Percentiles rank a stretch among this genome's conserved stretches.
These are phyloP conservation scores for Hyperoplus lanceolatus DNA, from an alignment of 2,797 vertebrate genomes.

Conservation along the genomic window DNA sequence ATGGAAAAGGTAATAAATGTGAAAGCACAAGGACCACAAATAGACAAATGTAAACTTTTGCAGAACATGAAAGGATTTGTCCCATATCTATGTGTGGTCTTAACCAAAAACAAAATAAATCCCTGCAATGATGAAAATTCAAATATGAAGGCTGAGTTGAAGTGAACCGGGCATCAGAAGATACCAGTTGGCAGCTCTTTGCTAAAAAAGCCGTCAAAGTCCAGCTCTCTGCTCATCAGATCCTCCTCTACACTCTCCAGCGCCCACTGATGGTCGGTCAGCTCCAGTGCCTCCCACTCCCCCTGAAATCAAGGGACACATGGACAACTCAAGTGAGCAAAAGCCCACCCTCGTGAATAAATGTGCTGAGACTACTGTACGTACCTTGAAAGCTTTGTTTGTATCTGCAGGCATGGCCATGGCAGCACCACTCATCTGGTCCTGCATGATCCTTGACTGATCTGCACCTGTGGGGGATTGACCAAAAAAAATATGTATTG, in stretches of 20 bases:
- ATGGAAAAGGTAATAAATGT: slow-evolving; percentile 52
- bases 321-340: slow-evolving; percentile 15
- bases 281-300: slow-evolving; percentile 97
- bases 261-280: slow-evolving; percentile 99
- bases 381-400: slow-evolving; percentile 99
- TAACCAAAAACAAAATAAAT: slow-evolving; percentile 59
- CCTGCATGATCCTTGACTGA: slow-evolving; percentile 99
- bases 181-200: slow-evolving; percentile 96
- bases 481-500: not conserved
- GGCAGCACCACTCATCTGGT: slow-evolving; percentile 99
- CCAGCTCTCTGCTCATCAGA: slow-evolving; percentile 96
- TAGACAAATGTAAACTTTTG: slow-evolving; percentile 74
- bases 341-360: not conserved
- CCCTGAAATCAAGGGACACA: slow-evolving; percentile 84
- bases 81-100: slow-evolving; percentile 49
- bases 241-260: slow-evolving; percentile 97
- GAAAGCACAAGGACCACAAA: slow-evolving; percentile 55
- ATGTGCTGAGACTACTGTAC: not conserved
- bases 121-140: slow-evolving; percentile 60
- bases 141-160: slow-evolving; percentile 46
- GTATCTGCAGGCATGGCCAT: slow-evolving; percentile 99
- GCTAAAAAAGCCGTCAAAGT: slow-evolving; percentile 98
- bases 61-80: slow-evolving; percentile 70
- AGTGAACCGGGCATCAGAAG: slow-evolving; percentile 85
- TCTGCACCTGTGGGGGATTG: slow-evolving; percentile 87